Percentiles rank a stretch among this genome's conserved stretches.
These are phyloP conservation scores for Somateria mollissima DNA, from an alignment of 2,797 vertebrate species.

Conservation along the genomic window DNA sequence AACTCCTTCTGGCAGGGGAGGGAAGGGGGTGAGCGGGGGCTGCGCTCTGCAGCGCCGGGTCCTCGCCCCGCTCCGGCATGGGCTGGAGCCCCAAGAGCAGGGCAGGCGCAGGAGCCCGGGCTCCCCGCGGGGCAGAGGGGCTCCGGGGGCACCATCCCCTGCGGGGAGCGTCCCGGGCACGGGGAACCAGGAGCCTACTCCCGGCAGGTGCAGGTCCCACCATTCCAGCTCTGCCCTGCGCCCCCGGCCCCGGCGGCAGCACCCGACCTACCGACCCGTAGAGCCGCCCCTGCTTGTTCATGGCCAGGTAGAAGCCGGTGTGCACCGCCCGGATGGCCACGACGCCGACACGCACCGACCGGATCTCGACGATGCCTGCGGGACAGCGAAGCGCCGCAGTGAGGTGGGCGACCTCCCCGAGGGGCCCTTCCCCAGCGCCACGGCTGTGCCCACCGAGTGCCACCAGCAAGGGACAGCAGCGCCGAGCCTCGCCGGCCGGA, in stretches of 20 bases:
- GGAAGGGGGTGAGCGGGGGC: constrained; percentile 6
- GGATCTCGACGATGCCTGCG: constrained; percentile 93
- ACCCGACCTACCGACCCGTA: constrained; percentile 91
- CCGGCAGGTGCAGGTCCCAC: neutral
- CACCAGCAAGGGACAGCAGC: rapidly evolving
- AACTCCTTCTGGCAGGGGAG: constrained; percentile 85
- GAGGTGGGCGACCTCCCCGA: rapidly evolving
- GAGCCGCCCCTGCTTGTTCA: constrained; percentile 91
- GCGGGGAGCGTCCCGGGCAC: neutral
- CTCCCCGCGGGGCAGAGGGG: neutral
- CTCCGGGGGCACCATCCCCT: neutral
- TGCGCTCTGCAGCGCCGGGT: neutral
- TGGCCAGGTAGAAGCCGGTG: constrained; percentile 93
- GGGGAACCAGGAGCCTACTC: neutral
- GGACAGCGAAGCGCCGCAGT: neutral
- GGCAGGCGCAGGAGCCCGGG: neutral
- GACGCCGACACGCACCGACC: constrained; percentile 90
- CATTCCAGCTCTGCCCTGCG: neutral
- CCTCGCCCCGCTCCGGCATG: neutral
- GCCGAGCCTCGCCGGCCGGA: neutral
- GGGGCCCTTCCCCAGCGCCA: rapidly evolving
- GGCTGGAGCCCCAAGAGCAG: neutral
- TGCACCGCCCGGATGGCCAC: constrained; percentile 93
- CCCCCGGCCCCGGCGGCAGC: neutral
- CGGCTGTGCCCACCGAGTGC: neutral